Conservation (phyloP, 2,113 vertebrate genomes). For the Campylorhamphus procurvoides region DNA sequence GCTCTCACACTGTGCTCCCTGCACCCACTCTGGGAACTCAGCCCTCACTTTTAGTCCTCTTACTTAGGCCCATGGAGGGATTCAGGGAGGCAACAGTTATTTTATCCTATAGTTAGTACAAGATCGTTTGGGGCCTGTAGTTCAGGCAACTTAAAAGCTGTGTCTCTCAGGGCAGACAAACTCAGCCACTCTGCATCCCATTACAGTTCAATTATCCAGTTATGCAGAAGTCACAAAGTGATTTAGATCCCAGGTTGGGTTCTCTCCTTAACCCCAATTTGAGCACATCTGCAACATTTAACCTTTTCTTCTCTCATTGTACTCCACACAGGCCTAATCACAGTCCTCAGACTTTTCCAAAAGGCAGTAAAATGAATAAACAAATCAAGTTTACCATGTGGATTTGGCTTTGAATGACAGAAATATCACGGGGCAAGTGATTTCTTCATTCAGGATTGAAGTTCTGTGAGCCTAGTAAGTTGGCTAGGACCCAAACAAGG, state of each 20-base stretch:
- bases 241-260: not conserved
- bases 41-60: not conserved
- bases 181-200: not conserved
- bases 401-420: not conserved
- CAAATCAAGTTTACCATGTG: not conserved
- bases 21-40: constrained; percentile 30
- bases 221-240: not conserved
- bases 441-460: not conserved
- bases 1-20: constrained; percentile 26
- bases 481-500: not conserved
- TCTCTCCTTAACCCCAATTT: not conserved
- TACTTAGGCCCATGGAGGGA: not conserved
- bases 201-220: not conserved
- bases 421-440: not conserved
- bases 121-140: not conserved
- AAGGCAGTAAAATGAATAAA: not conserved
- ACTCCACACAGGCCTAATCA: not conserved
- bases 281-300: not conserved
- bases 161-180: not conserved
- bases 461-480: not conserved
- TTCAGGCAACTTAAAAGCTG: not conserved
- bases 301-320: not conserved
- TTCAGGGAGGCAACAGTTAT: not conserved
- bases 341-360: not conserved
- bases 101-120: not conserved